Percentiles rank a stretch among this genome's conserved stretches.
These are phyloP conservation scores for Ovibos moschatus DNA, from an alignment of 2,113 vertebrate genomes.

Conservation along the genomic window DNA sequence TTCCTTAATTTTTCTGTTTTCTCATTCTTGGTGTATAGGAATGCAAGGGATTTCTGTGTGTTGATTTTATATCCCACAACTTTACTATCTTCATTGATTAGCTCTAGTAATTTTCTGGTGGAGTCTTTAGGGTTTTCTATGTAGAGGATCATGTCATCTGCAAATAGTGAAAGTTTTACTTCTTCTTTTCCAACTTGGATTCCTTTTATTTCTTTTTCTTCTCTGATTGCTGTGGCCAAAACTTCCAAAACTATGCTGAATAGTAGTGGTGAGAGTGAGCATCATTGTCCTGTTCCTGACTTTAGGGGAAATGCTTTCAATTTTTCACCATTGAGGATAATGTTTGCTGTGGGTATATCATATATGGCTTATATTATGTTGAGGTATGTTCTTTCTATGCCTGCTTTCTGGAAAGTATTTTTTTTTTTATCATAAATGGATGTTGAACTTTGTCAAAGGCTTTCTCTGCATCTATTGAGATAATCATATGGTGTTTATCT, in stretches of 20 bases:
- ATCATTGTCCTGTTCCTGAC: neutral
- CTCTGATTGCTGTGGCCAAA: neutral
- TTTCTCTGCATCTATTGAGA: neutral
- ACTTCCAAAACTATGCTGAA: neutral
- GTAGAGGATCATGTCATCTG: neutral
- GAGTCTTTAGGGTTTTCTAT: neutral
- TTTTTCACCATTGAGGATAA: neutral
- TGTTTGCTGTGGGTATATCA: neutral
- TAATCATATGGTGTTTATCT: neutral
- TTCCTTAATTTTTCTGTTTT: neutral
- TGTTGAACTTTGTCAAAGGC: neutral
- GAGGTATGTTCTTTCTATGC: neutral
- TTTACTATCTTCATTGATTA: neutral
- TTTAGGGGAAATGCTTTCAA: neutral
- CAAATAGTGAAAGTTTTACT: neutral
- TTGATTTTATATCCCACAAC: neutral
- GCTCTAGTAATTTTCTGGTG: neutral
- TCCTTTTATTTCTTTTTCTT: neutral
- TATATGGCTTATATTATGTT: neutral
- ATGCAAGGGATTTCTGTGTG: neutral
- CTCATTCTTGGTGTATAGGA: neutral
- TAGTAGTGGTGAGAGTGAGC: neutral
- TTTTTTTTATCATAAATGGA: neutral
- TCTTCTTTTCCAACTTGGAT: neutral
- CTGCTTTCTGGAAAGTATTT: neutral